Base-by-base conservation (phyloP, 2,888 invertebrate genomes). In the Alcis repandata region DNA sequence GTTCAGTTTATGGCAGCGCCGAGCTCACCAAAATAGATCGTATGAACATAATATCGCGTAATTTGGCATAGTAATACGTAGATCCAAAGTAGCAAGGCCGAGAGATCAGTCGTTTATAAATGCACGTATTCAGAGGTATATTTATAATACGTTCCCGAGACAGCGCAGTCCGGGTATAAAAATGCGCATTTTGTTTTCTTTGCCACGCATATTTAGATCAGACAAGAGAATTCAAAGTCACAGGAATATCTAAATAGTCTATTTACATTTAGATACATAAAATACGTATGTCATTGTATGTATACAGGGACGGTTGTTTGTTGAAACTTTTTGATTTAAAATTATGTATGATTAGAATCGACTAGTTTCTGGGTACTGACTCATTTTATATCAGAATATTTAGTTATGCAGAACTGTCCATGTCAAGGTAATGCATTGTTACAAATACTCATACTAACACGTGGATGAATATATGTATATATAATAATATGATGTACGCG, bases 11-110 rank as follows among this genome's bases (percentile, higher is more conserved):
- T 54, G 54, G 53, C 64, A 59, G 1, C 43, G 45, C 49, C 33
- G 43, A 45, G 40, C 38, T 45, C 43, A 51, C 56, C 43, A 51
- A 64, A 65, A 60, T 65, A 65, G 65, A 60, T 51, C 27, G 22
- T 38, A 56, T 36, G 36, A 59, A 48, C 52, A 53, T 43, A 56
- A 56, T 51, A 60, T 60, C 49, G 48, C 33, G 46, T 17, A 38
- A 45, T 60, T 65, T 65, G 65, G 59, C 54, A 56, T 65, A 65
- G 49, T 22, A 40, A 56, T 60, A 51, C 22, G 45, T 46, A 49
- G 48, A 33, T 27, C 41, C 40, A 43, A 54, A 54, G 59, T 49
- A 54, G 49, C 56, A 65, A 65, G 65, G 65, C 38, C 65, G 46
- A 32, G 17, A 38, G 51, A 65, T 51, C 56, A 19, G 38, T 20